Conservation (phyloP, 2,888 invertebrate species). For the Phymatocera aterrima region DNA sequence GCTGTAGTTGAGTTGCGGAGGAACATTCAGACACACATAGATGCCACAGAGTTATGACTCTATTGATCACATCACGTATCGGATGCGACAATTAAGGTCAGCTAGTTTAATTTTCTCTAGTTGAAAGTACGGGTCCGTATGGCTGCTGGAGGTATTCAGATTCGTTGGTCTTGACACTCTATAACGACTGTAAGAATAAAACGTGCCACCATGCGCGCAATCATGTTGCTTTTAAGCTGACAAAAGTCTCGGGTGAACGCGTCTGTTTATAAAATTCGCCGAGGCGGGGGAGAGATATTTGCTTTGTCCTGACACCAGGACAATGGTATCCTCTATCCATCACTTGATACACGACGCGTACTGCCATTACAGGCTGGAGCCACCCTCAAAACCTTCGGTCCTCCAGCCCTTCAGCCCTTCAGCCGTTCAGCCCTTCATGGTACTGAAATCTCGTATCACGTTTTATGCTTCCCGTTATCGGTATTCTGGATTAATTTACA, state of each 20-base stretch:
- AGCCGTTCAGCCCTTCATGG: constrained; percentile 40
- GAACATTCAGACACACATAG: not conserved
- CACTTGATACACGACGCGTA: constrained; percentile 64
- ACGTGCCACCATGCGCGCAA: constrained; percentile 6
- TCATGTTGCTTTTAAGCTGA: constrained; percentile 21
- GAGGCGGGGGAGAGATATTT: constrained; percentile 72
- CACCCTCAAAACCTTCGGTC: constrained; percentile 54
- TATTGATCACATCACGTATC: constrained; percentile 34
- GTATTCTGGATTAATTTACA: constrained; percentile 62
- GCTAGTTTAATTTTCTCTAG: constrained; percentile 23
- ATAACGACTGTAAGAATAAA: not conserved
- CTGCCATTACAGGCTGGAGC: constrained; percentile 54
- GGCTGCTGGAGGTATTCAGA: constrained; percentile 9
- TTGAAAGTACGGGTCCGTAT: constrained; percentile 18
- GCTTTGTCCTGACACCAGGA: constrained; percentile 69
- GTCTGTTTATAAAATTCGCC: constrained; percentile 47
- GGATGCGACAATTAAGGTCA: constrained; percentile 42
- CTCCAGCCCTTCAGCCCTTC: constrained; percentile 43
- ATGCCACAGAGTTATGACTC: constrained; percentile 12
- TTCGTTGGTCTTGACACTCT: constrained; percentile 35
- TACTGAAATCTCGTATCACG: constrained; percentile 11
- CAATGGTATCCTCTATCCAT: constrained; percentile 68
- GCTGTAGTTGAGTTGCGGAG: not conserved
- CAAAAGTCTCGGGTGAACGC: constrained; percentile 40
- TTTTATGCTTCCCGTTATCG: constrained; percentile 62